Evolutionary conservation across 1,140 invertebrate genomes (phyloP).

Genomic region (Penaeus japonicus): DNA sequence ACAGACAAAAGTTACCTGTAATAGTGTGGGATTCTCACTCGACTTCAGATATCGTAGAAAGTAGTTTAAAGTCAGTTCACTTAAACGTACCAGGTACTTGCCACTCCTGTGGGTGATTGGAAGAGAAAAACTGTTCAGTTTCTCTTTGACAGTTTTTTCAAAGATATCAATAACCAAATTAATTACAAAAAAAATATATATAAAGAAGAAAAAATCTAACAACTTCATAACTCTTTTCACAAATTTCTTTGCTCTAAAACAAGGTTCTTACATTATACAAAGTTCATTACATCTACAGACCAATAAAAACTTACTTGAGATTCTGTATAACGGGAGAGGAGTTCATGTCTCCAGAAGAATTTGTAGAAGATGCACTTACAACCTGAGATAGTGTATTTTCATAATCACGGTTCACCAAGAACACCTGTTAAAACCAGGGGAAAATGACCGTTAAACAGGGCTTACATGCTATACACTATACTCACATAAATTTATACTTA

Average conservation of each 20-base stretch:
- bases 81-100: conserved; percentile 51
- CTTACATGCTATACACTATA: no score
- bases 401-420: conserved; percentile 51
- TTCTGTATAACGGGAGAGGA: conserved; percentile 50
- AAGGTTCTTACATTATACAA: no score
- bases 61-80: conserved; percentile 55
- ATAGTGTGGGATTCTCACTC: conserved; percentile 46
- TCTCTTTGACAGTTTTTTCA: no score
- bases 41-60: conserved; percentile 55
- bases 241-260: no score
- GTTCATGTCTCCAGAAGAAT: conserved; percentile 35
- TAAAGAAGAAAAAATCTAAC: not conserved
- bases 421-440: conserved; percentile 41
- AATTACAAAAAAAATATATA: not conserved
- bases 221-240: not conserved
- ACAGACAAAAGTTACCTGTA: conserved; percentile 39
- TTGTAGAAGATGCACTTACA: conserved; percentile 27
- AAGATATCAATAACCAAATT: not conserved
- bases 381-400: conserved; percentile 50
- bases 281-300: no score
- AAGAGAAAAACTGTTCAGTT: not conserved
- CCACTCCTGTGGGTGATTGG: conserved; percentile 43
- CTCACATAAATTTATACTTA: no score
- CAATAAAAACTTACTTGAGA: conserved; percentile 46
- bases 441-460: not conserved